Base-by-base conservation (phyloP, 2,888 invertebrate genomes). In the Hedya salicella region DNA sequence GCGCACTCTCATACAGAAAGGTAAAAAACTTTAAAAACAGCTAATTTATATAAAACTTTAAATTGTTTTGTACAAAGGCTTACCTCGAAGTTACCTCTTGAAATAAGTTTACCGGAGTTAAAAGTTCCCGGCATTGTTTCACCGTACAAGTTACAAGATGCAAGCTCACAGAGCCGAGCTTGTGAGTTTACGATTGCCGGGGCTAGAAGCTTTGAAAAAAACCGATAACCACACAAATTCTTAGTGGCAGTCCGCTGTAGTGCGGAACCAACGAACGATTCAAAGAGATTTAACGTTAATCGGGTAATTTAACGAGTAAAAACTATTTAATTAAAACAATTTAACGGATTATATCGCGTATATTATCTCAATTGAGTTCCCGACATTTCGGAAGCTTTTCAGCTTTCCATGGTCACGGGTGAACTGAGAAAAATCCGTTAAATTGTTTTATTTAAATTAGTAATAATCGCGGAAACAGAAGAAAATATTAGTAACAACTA, bases 31-130 rank as follows among this genome's bases (percentile, higher is more conserved):
- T 11, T 8, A 36, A 36, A 32, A 36, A 36, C 5, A 32, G 57
- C 44, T 57, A 57, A 57, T 46, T 46, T 32, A 57, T 32, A 57
- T 57, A 57, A 57, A 53, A 57, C 44, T 57, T 57, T 44, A 57
- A 57, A 57, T 46, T 32, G 57, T 57, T 54, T 53, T 16, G 25
- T 16, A 32, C 17, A 44, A 36, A 44, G 57, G 17, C 44, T 44
- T 32, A 46, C 56, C 56, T 57, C 44, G 14, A 16, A 57, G 57
- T 56, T 56, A 17, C 13, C 21, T 17, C 54, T 42, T 56, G 25
- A n/a, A 57, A 57, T 57, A 57, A 46, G 44, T 57, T 32, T 9
- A 4, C 32, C 17, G n/a, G 13, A 56, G 56, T 32, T 57, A 57
- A 57, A 57, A 57, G 44, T 57, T 57, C 25, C 17, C 30, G 44